phyloP scores from a whole-genome alignment of 2,113 vertebrate species.

The Gopherus evgoodei region DNA sequence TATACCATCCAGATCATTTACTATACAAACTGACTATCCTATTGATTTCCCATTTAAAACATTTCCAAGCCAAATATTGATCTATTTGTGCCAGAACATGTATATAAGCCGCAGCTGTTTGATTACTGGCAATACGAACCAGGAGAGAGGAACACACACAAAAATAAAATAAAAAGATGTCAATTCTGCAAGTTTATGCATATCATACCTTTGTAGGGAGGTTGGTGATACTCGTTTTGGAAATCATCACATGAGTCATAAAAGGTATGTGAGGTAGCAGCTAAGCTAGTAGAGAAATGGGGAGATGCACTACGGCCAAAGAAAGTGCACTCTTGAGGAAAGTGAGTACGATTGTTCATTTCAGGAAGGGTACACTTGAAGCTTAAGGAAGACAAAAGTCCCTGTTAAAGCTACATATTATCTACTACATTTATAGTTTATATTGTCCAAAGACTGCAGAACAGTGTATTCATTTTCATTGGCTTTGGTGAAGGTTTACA shows the following conservation, averaged over 20 bases:
- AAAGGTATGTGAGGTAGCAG: accelerated
- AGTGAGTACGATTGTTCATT: accelerated
- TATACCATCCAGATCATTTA: background rate
- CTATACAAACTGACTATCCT: background rate
- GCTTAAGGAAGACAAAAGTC: accelerated
- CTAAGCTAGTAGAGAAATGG: accelerated
- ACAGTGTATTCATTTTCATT: background rate
- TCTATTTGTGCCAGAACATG: background rate
- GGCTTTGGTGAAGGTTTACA: accelerated
- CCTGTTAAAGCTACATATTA: background rate
- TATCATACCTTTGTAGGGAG: background rate
- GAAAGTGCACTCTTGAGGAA: background rate
- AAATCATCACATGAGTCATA: background rate
- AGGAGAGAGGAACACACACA: background rate
- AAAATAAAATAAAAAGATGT: background rate
- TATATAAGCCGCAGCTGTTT: background rate
- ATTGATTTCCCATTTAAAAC: background rate
- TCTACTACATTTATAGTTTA: accelerated
- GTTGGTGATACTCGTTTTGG: background rate
- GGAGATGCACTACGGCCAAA: background rate
- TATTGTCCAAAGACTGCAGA: background rate
- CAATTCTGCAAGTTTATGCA: background rate
- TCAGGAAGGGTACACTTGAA: background rate
- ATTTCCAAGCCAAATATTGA: background rate
- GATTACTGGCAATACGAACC: background rate